phyloP scores from a whole-genome alignment of 2,113 vertebrate species.

The Origma solitaria region DNA sequence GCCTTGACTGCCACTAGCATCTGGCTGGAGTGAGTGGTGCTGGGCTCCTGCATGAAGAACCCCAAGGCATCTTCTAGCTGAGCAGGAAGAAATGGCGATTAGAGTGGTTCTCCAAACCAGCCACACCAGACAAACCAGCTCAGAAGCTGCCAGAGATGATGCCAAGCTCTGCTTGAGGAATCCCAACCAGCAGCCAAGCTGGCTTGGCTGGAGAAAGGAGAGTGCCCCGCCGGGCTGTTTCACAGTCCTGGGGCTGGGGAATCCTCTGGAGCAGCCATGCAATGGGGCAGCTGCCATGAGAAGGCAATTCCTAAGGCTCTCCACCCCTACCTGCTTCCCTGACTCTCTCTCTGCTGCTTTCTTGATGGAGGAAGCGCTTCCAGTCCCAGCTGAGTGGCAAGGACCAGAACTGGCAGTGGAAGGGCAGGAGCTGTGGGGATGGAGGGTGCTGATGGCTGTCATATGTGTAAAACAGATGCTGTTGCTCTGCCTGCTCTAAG shows the following conservation, averaged over 20 bases:
- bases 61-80: neutral
- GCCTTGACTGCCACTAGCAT: neutral
- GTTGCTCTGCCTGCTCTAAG: neutral
- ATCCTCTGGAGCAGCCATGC: neutral
- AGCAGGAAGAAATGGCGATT: neutral
- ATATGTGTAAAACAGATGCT: neutral
- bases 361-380: rapidly evolving
- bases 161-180: conserved; percentile 31
- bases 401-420: neutral
- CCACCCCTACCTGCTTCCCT: neutral
- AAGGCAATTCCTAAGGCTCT: neutral
- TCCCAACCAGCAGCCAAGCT: neutral
- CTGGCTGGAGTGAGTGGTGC: rapidly evolving
- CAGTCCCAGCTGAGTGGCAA: neutral
- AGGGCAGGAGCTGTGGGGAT: neutral
- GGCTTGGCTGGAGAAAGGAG: neutral
- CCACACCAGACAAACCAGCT: conserved; percentile 18
- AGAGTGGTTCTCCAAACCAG: neutral
- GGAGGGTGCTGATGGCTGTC: neutral
- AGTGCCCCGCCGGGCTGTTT: neutral
- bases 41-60: neutral
- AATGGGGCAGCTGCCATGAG: neutral
- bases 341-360: neutral
- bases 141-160: neutral
- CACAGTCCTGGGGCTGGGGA: neutral